These are phyloP conservation scores for Conomelus anceps DNA, from an alignment of 2,888 invertebrate species.

Conservation along the genomic window DNA sequence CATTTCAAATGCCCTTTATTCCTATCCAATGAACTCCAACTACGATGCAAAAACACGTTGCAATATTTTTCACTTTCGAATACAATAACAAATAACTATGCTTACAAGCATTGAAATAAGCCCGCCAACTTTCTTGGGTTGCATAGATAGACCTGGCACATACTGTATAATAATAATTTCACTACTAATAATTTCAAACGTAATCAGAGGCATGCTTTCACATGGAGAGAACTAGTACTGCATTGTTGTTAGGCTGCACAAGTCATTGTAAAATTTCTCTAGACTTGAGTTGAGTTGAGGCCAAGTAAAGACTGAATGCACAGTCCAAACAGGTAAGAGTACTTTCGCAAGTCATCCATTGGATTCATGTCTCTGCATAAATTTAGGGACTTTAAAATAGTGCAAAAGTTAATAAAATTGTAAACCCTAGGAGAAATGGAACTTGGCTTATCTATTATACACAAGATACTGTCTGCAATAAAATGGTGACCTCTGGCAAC, in stretches of 20 bases:
- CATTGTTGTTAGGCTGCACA: not conserved
- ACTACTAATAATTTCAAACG: not conserved
- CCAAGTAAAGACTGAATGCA: not conserved
- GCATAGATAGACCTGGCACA: too few species aligned
- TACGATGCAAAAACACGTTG: not conserved
- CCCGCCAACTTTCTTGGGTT: not conserved
- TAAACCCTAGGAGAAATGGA: too few species aligned
- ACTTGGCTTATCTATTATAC: not conserved
- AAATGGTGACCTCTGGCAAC: not conserved
- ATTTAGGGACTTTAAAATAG: not conserved
- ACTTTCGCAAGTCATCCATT: not conserved
- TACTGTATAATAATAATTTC: not conserved
- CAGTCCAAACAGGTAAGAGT: not conserved
- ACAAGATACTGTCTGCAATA: not conserved
- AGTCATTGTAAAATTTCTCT: not conserved
- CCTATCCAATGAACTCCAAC: not conserved
- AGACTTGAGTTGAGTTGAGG: not conserved
- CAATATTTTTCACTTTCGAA: not conserved
- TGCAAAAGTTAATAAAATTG: not conserved
- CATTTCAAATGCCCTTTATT: not conserved
- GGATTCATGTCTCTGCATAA: not conserved
- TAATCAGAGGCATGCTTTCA: not conserved
- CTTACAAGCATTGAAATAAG: not conserved
- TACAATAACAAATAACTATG: too few species aligned
- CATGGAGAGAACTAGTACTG: not conserved